Conservation (phyloP, 2,888 invertebrate genomes). For the Auanema freiburgensis region DNA sequence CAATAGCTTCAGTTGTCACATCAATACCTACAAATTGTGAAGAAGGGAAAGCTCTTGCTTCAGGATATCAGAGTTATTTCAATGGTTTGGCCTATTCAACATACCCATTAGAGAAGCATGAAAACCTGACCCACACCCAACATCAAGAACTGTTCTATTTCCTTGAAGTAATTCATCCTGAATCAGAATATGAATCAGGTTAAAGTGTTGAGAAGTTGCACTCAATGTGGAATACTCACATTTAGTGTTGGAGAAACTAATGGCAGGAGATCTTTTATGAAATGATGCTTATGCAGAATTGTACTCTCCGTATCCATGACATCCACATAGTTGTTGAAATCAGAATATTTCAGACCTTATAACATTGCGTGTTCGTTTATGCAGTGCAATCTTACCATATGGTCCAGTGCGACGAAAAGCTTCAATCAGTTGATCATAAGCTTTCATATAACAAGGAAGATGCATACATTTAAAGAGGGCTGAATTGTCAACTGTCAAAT, state of each 20-base stretch:
- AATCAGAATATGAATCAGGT: not conserved
- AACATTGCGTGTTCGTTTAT: not conserved
- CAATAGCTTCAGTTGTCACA: constrained; percentile 36
- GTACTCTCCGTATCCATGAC: too few species aligned
- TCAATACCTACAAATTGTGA: constrained; percentile 49
- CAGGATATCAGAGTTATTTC: too few species aligned
- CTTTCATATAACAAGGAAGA: too few species aligned
- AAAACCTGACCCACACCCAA: constrained; percentile 12
- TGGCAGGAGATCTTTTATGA: too few species aligned
- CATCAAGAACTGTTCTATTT: constrained; percentile 1
- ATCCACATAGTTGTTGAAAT: too few species aligned
- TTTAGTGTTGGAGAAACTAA: too few species aligned
- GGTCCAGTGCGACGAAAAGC: not conserved
- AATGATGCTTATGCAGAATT: too few species aligned
- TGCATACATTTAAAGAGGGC: too few species aligned
- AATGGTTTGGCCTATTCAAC: too few species aligned
- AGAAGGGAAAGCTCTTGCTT: constrained; percentile 45
- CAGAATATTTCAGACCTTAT: too few species aligned
- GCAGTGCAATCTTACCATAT: not conserved
- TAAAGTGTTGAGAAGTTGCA: constrained; percentile 1
- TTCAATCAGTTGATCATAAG: constrained; percentile 1
- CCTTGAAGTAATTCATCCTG: constrained; percentile 3
- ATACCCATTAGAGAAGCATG: too few species aligned
- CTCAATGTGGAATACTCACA: constrained; percentile 5
- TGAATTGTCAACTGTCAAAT: not conserved